A percentile compares a stretch with the other conserved stretches of the same genome.
These are phyloP conservation scores for Samia ricini DNA, from an alignment of 1,140 invertebrate genomes.

Conservation along the genomic window DNA sequence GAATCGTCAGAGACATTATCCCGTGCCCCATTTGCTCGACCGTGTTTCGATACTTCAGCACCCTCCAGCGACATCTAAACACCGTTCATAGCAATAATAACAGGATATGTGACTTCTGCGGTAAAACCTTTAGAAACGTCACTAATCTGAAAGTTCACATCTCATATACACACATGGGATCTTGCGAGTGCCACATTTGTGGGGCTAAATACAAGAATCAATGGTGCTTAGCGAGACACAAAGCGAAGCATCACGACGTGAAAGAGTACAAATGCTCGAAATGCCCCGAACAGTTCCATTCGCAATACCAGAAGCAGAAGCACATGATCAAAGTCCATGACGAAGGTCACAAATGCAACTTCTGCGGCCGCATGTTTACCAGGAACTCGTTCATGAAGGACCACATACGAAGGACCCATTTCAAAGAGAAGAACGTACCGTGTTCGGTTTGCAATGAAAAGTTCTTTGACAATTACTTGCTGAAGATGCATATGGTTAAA, in stretches of 20 bases:
- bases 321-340: constrained; percentile 60
- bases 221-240: constrained; percentile 52
- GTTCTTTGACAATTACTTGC: constrained; percentile 61
- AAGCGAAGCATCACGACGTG: constrained; percentile 49
- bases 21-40: constrained; percentile 50
- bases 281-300: constrained; percentile 54
- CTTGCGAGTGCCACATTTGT: constrained; percentile 52
- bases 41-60: constrained; percentile 54
- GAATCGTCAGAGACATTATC: constrained; percentile 56
- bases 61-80: constrained; percentile 53
- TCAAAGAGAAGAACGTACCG: constrained; percentile 62
- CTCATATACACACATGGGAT: constrained; percentile 43
- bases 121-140: constrained; percentile 49
- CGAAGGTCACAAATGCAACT: constrained; percentile 55
- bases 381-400: constrained; percentile 65
- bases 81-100: constrained; percentile 56
- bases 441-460: constrained; percentile 61
- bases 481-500: constrained; percentile 79
- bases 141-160: constrained; percentile 58
- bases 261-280: constrained; percentile 61
- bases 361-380: constrained; percentile 65
- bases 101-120: constrained; percentile 62
- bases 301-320: constrained; percentile 64
- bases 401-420: constrained; percentile 59
- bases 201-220: constrained; percentile 55